Base-by-base conservation (phyloP, 2,797 vertebrate genomes). In the Astyanax mexicanus region DNA sequence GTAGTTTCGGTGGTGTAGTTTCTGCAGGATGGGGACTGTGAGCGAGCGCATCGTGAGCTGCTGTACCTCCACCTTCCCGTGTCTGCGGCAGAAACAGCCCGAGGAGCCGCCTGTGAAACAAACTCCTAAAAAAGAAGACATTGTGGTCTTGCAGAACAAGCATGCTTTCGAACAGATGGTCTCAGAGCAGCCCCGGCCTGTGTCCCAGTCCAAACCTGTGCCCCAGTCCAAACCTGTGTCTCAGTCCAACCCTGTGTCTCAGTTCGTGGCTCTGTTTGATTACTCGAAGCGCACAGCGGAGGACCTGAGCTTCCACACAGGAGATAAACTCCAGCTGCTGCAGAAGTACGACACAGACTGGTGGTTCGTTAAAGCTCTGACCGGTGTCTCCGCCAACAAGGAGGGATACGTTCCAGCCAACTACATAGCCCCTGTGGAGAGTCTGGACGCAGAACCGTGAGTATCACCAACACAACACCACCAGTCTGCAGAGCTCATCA, bases 341-440 rank as follows among this genome's bases (percentile, higher is more conserved):
- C 86, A 92, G 27, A 82, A 85, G 0, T 92, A 89, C 3, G 4
- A 83, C 0, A 88, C 91, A 0, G 95, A 97, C 0, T 99, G 98
- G 98, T 99, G 96, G 97, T 76, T 89, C 0, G 96, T 95, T 0
- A 93, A 69, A 68, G 92, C 93, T 8, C 75, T 95, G 80, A 93
- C 54, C 79, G 91, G 79, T 54, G 25, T 85, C 4, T 85, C 82
- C 0, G 52, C 81, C 55, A 87, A 81, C 25, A 85, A 86, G 17
- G 23, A 87, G 60, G 98, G 98, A 27, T 99, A 96, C 73, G 92
- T 99, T 79, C 98, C 98, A 1, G 92, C 95, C 1, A 99, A 99
- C 78, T 98, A 98, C 68, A 91, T 99, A 79, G 98, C 95, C 0
- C 90, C 89, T 3, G 87, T 95, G 81, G 90, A 93, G 78, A 98